Evolutionary conservation across 2,888 invertebrate species (phyloP), one percentile per base, ranked within the genome.

Genomic region (Alloscopus bannaensis): DNA sequence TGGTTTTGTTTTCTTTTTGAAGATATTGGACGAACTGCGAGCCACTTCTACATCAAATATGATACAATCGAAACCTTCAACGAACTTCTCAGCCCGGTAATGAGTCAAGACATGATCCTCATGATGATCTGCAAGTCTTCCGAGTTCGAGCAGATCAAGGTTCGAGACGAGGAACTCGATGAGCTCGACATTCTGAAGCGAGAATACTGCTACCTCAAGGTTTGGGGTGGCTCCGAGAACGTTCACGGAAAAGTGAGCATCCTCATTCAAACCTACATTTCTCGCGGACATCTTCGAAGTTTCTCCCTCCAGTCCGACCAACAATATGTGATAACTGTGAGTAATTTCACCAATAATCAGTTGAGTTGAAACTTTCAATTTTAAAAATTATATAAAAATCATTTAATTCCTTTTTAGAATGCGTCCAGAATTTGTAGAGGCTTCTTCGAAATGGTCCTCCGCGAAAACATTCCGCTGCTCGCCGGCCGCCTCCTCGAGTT

Each of bases 11-110:
- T 29, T 28, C 18, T 3, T 20, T 3, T n/a, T 1, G 18, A 85
- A 91, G 97, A 99, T 89, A 90, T 98, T 83, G 99, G 99, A 0
- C 91, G 99, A 71, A 99, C 97, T 16, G 98, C 99, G 0, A 98
- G 98, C 87, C 96, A 98, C 88, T 99, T 94, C 89, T 99, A 99
- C 89, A 95, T 99, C 80, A 98, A 97, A 83, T 95, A 95, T 87
- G 96, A 96, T 86, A 99, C 99, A 0, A 94, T 99, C 86, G 95
- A 97, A 88, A 92, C 94, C 22, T 96, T 98, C 88, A 97, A 97
- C 88, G 94, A 96, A 83, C 90, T 93, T 87, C 91, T 95, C 82
- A 91, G 91, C 73, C 91, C 93, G 42, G 91, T 94, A 28, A 96
- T 98, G 95, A 93, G 92, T 2, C 95, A 96, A 84, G 92, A 93